A percentile compares a stretch with the other conserved stretches of the same genome.
phyloP scores from a whole-genome alignment of 1,140 invertebrate species.

The Trichomalopsis sarcophagae region DNA sequence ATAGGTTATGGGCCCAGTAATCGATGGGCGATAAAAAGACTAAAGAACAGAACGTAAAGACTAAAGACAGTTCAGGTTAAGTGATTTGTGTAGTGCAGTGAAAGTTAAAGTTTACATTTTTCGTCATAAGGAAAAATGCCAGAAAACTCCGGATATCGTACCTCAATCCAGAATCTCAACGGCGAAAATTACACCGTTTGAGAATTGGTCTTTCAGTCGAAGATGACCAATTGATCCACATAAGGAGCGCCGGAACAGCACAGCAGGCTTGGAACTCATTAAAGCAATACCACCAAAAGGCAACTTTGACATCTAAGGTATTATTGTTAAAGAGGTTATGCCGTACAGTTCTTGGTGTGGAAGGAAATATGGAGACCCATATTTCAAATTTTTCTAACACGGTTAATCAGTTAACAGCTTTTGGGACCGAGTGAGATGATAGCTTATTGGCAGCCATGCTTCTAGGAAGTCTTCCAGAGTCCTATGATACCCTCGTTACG shows the following conservation, averaged over 20 bases:
- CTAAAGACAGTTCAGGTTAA: too few relatives aligned
- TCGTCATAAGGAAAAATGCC: neutral
- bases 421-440: constrained; percentile 47
- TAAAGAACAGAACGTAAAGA: too few relatives aligned
- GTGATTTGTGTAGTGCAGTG: too few relatives aligned
- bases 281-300: constrained; percentile 47
- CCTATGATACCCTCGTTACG: constrained; percentile 49
- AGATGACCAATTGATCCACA: constrained; percentile 42
- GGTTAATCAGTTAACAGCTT: constrained; percentile 44
- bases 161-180: neutral
- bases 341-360: constrained; percentile 38
- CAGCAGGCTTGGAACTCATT: constrained; percentile 46
- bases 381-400: neutral
- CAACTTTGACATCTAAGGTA: constrained; percentile 48
- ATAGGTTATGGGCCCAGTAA: too few relatives aligned
- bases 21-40: too few relatives aligned
- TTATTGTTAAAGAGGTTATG: constrained; percentile 48
- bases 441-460: constrained; percentile 43
- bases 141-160: neutral
- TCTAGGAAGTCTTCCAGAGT: constrained; percentile 48
- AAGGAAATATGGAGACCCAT: constrained; percentile 41
- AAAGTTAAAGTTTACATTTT: too few relatives aligned
- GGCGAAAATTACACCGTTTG: neutral
- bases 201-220: constrained; percentile 46
- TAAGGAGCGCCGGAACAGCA: constrained; percentile 40